These are phyloP conservation scores for Athalia rosae DNA, from an alignment of 2,888 invertebrate genomes.

Conservation along the genomic window DNA sequence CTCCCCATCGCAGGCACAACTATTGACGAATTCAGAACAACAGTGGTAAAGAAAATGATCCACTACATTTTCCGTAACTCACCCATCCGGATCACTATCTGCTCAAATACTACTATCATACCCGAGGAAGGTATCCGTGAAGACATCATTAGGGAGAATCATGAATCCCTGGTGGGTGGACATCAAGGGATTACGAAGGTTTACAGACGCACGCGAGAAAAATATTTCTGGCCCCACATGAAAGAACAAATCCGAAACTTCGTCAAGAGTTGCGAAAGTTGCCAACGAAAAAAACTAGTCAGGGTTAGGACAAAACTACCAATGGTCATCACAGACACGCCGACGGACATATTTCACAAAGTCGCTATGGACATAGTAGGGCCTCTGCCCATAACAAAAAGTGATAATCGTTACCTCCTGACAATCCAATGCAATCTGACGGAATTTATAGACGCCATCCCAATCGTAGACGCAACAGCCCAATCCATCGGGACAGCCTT, in stretches of 20 bases:
- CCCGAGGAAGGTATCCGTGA: background rate
- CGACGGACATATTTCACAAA: conserved; percentile 44
- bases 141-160: conserved; percentile 19
- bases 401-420: background rate
- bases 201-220: conserved; percentile 6
- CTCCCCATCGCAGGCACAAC: too few relatives aligned
- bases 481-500: background rate
- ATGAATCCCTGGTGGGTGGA: conserved; percentile 44
- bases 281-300: conserved; percentile 45
- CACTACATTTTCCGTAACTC: background rate
- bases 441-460: conserved; percentile 4
- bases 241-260: conserved; percentile 40
- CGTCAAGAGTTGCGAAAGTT: conserved; percentile 44
- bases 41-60: background rate
- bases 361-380: conserved; percentile 45
- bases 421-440: conserved; percentile 23
- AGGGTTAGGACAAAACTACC: conserved; percentile 34
- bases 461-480: conserved; percentile 42
- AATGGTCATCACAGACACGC: conserved; percentile 38
- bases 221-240: conserved; percentile 47
- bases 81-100: background rate
- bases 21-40: too few relatives aligned
- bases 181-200: conserved; percentile 49
- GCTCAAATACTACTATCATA: background rate
- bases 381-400: background rate